Base-by-base conservation (phyloP, 2,797 vertebrate genomes). In the Acanthiza pusilla region DNA sequence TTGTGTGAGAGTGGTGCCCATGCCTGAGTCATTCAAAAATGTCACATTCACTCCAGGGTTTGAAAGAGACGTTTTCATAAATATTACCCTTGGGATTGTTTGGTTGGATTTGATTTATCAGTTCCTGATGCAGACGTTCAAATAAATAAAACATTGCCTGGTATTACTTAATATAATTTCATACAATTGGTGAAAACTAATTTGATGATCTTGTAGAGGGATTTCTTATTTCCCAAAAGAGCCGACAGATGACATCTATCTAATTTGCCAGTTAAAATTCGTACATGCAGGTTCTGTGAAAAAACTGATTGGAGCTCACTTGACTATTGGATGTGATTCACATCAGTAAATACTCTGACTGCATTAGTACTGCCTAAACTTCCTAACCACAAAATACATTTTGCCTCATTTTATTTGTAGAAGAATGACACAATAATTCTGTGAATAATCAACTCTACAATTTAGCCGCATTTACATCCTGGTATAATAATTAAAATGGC, bases 241-340 rank as follows among this genome's bases (percentile, higher is more conserved):
- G 32, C 70, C 93, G 89, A 93, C 87, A 95, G 88, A 86, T 91
- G 96, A 89, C 87, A 89, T 93, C 80, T 45, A 68, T 88, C 88
- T 96, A 97, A 98, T 97, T 94, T 97, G 89, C 89, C 96, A 95
- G 91, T 96, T 97, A 96, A 97, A 97, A 97, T 96, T 94, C 5
- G 34, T 77, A 96, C 96, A 89, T 93, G 85, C 55, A 91, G 77
- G 83, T 95, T 95, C 90, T 92, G 88, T 80, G 85, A 96, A 65
- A 96, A 96, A 96, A 97, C 71, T 96, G 94, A 85, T 96, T 96
- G 81, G 94, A 93, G 92, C 90, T 96, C 94, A 83, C 96, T 94
- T 97, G 94, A 92, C 88, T 97, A 63, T 89, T 94, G 92, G 97
- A 93, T 94, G 96, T 96, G 85, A 93, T 93, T 95, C 95, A 96